Evolutionary conservation across 2,797 vertebrate species (phyloP).

Genomic region (Melopsittacus undulatus): DNA sequence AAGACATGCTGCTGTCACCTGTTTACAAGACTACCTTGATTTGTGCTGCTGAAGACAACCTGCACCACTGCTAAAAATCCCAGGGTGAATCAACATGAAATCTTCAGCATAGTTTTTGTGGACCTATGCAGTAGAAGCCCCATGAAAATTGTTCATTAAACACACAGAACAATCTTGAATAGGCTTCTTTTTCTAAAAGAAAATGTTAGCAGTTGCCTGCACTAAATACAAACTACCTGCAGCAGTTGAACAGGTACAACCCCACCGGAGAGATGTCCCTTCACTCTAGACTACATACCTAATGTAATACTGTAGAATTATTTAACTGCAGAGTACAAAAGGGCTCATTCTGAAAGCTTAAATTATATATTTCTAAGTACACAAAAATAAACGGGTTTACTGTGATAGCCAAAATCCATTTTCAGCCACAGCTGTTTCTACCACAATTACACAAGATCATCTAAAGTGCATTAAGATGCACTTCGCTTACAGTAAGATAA

Average conservation of each 20-base stretch:
- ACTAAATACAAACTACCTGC: background rate
- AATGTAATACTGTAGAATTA: background rate
- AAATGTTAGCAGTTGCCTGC: background rate
- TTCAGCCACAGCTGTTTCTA: slow-evolving; percentile 3
- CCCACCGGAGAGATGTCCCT: background rate
- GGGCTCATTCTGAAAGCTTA: background rate
- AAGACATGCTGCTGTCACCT: background rate
- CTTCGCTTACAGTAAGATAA: background rate
- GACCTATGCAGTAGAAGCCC: background rate
- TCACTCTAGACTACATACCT: background rate
- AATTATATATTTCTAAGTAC: background rate
- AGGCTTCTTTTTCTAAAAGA: background rate
- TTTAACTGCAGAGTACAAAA: background rate
- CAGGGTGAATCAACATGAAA: background rate
- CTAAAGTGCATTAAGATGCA: background rate
- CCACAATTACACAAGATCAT: background rate
- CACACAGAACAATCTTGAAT: background rate
- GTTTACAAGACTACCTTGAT: background rate
- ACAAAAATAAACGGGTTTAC: background rate
- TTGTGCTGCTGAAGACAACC: background rate
- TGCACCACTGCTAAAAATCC: background rate
- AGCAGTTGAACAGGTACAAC: background rate
- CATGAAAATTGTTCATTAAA: background rate
- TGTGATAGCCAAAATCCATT: background rate
- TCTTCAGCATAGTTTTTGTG: background rate